These are phyloP conservation scores for Danio rerio DNA, from an alignment of 2,113 vertebrate genomes.

Conservation along the genomic window GRCz12tu NC_133192.1:26407501-26408000, in stretches of 20 bases:
- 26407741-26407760: conserved; percentile 11
- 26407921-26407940: neutral
- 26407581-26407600: conserved; percentile 8
- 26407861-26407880: neutral
- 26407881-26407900: neutral
- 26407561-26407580: conserved; percentile 17
- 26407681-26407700: conserved; percentile 15
- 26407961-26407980: neutral
- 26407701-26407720: conserved; percentile 32
- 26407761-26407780: neutral
- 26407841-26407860: neutral
- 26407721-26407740: conserved; percentile 28
- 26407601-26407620: neutral
- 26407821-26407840: neutral
- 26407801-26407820: neutral
- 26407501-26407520: too few relatives aligned
- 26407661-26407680: conserved; percentile 27
- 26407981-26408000: neutral
- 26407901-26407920: conserved; percentile 3
- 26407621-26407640: conserved; percentile 16
- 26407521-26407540: too few relatives aligned
- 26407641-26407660: conserved; percentile 15
- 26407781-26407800: neutral
- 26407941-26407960: conserved; percentile 2
- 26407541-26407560: neutral